Evolutionary conservation across 2,113 vertebrate genomes (phyloP).

Genomic region (Trochalopteron elliotii): DNA sequence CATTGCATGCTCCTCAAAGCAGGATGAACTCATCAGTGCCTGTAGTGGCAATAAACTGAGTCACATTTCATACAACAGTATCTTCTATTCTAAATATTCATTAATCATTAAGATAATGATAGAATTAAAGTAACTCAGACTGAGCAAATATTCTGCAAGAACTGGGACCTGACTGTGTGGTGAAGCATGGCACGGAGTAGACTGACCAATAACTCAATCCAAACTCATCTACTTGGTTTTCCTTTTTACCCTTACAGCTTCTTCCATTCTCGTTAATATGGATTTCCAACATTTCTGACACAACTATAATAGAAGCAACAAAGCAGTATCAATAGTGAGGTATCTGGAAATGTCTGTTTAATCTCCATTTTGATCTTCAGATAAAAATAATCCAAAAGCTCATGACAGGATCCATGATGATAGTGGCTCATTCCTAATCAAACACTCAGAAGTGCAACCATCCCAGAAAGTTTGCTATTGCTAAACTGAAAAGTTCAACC

Average conservation of each 20-base stretch:
- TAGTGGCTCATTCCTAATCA: neutral
- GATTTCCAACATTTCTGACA: neutral
- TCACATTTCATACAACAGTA: neutral
- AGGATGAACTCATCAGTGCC: neutral
- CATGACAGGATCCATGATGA: neutral
- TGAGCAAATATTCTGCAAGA: neutral
- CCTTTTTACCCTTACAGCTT: neutral
- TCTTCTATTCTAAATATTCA: neutral
- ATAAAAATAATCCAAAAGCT: neutral
- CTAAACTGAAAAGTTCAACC: neutral
- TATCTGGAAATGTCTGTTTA: neutral
- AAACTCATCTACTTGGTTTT: neutral
- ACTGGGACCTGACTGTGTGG: neutral
- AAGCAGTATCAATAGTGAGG: neutral
- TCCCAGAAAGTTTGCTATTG: neutral
- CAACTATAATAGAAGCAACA: neutral
- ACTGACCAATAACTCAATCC: neutral
- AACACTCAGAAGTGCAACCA: neutral
- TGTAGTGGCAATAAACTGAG: neutral
- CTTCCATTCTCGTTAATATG: neutral
- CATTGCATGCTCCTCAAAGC: neutral
- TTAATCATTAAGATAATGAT: neutral
- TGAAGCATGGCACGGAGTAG: neutral
- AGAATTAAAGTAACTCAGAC: neutral
- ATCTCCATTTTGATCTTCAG: neutral